These are phyloP conservation scores for Pampus argenteus DNA, from an alignment of 2,797 vertebrate species.

Conservation along the genomic window DNA sequence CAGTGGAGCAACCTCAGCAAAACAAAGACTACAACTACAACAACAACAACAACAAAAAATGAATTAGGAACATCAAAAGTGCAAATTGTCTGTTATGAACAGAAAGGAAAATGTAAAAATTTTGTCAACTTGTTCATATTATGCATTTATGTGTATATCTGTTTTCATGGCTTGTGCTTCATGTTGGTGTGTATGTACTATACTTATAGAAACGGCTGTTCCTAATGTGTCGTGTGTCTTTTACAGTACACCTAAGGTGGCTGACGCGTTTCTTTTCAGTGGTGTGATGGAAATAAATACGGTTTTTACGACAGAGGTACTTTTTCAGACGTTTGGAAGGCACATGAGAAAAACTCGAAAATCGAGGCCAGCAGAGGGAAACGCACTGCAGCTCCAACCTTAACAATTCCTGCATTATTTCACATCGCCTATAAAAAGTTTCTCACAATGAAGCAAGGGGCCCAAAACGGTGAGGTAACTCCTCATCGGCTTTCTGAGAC, in stretches of 20 bases:
- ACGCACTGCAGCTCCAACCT: conserved; percentile 43
- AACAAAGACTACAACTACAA: conserved; percentile 42
- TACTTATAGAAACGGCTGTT: conserved; percentile 18
- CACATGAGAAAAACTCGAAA: conserved; percentile 23
- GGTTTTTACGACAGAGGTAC: conserved; percentile 8
- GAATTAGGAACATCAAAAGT: conserved; percentile 65
- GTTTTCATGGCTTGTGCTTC: conserved; percentile 7
- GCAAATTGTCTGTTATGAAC: conserved; percentile 70
- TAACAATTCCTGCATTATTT: conserved; percentile 44
- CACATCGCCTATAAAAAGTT: conserved; percentile 44
- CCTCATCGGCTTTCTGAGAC: conserved; percentile 30
- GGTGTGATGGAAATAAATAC: conserved; percentile 1
- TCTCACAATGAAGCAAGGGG: conserved; percentile 31
- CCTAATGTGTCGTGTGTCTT: conserved; percentile 8
- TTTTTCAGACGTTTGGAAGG: conserved; percentile 42
- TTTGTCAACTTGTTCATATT: conserved; percentile 33
- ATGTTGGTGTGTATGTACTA: conserved; percentile 33
- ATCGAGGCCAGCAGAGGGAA: conserved; percentile 35
- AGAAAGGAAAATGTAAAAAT: conserved; percentile 34
- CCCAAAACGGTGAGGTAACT: conserved; percentile 36
- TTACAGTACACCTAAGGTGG: background rate
- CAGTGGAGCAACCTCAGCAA: conserved; percentile 44
- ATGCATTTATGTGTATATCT: conserved; percentile 9
- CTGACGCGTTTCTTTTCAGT: background rate
- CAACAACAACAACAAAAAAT: conserved; percentile 41